A percentile compares a stretch with the other conserved stretches of the same genome.
Conservation (phyloP, 2,797 vertebrate species). For the Tympanoctomys barrerae region DNA sequence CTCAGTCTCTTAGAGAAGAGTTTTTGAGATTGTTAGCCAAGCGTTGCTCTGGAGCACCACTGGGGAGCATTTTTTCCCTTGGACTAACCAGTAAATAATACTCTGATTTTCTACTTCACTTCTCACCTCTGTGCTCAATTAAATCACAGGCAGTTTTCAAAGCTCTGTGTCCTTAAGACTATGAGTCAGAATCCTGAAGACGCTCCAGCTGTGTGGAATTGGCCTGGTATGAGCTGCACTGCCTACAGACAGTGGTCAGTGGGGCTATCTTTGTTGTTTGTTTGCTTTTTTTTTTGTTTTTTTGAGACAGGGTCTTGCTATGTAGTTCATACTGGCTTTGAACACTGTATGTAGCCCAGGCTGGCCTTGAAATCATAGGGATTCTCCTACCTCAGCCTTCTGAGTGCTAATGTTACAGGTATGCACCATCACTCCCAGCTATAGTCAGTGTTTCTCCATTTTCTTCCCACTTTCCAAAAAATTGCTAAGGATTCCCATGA, state of each 20-base stretch:
- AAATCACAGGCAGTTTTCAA: not conserved
- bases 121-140: not conserved
- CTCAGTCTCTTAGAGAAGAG: not conserved
- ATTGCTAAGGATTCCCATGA: not conserved
- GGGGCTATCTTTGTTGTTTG: not conserved
- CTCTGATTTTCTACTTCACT: not conserved
- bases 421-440: no score
- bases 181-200: not conserved
- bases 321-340: not conserved
- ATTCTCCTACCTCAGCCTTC: not conserved
- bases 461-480: not conserved
- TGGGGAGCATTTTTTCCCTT: not conserved
- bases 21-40: not conserved
- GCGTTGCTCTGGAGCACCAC: not conserved
- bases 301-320: not conserved
- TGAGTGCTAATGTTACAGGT: no score
- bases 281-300: no score
- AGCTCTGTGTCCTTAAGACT: not conserved
- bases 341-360: not conserved
- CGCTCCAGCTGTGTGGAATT: fast-evolving
- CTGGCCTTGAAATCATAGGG: not conserved
- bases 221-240: fast-evolving
- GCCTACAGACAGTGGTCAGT: not conserved
- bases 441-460: not conserved
- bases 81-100: not conserved